Evolutionary conservation across 2,888 invertebrate genomes (phyloP), one percentile per base, ranked within the genome.

Genomic region (Pecten maximus): DNA sequence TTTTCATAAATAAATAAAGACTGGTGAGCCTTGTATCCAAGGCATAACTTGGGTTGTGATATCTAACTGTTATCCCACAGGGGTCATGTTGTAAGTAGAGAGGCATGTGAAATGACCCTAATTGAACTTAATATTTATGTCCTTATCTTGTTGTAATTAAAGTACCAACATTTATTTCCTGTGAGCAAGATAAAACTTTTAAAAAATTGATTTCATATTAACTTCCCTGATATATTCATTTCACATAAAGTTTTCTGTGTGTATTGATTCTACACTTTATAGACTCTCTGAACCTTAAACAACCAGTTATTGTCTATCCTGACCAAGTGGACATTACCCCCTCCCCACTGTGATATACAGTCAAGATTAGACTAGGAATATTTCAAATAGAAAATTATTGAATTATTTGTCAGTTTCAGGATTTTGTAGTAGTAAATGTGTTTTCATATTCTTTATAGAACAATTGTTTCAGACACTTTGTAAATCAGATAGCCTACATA

Each of bases 1-100:
- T 74, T 23, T 35, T 74, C 74, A 74, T 74, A 74, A 74, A 74
- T 74, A 74, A 74, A 74, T 74, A 74, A 74, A 74, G 35, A 35
- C 74, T 28, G 6, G 35, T 35, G 74, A 12, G 10, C 12, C 74
- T 74, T 74, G 74, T 74, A 74, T 74, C 74, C 74, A 74, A 15
- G 74, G 74, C 74, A 35, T 28, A 35, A 60, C 19, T 12, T 48
- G 2, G 48, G n/a, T n/a, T 23, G 60, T 60, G 6, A 60, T 60
- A 35, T 35, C 19, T n/a, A 19, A 23, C 10, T 74, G 28, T 6
- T 35, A 74, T 74, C 15, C 74, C 35, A 35, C 8, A 74, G 35
- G 35, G 16, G 12, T 28, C 6, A 6, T 2, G 54, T 19, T 23
- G 2, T 23, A 54, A 23, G 54, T 74, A 74, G 28, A 35, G 28